Percentiles rank a stretch among this genome's conserved stretches.
Conservation (phyloP, 2,113 vertebrate genomes). For the Tympanuchus pallidicinctus region DNA sequence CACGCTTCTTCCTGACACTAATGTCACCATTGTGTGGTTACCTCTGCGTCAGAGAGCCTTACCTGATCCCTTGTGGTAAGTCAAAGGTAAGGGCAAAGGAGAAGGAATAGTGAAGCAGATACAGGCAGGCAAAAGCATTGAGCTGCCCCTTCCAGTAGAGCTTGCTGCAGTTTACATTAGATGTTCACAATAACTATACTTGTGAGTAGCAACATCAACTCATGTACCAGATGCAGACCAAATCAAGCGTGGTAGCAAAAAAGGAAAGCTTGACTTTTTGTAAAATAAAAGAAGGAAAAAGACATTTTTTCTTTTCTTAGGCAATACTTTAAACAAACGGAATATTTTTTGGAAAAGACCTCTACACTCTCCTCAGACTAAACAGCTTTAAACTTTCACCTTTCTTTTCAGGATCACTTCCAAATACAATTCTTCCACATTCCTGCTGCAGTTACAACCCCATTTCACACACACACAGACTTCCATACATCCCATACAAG, state of each 20-base stretch:
- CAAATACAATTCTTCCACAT: background rate
- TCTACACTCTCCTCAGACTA: background rate
- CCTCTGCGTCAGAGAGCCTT: background rate
- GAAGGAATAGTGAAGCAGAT: background rate
- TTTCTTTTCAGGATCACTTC: background rate
- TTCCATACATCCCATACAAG: background rate
- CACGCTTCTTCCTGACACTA: background rate
- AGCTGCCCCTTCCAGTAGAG: background rate
- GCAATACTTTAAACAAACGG: background rate
- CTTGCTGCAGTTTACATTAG: background rate
- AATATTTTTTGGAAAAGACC: background rate
- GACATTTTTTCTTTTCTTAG: background rate
- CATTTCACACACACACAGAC: background rate
- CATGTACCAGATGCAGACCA: background rate
- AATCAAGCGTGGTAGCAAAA: background rate
- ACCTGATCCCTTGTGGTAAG: background rate
- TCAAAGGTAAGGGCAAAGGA: background rate
- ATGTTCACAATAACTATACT: background rate
- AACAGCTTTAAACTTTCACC: background rate
- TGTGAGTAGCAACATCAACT: background rate
- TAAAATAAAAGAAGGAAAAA: background rate
- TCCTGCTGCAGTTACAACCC: fast-evolving
- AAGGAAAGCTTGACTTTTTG: background rate
- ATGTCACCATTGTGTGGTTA: background rate
- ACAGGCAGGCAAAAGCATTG: background rate